phyloP scores from a whole-genome alignment of 2,888 invertebrate genomes.

The Monopis laevigella region DNA sequence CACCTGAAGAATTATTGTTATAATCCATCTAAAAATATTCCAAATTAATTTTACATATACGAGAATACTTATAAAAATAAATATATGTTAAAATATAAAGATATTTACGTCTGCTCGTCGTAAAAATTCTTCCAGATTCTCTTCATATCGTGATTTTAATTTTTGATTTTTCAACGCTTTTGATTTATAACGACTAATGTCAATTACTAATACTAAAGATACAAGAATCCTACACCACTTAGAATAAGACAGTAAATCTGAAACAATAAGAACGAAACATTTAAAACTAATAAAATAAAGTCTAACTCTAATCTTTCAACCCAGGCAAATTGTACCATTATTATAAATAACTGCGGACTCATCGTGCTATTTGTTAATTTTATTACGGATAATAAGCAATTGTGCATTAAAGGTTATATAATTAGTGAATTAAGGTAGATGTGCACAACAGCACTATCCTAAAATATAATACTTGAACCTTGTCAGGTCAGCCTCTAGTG shows the following conservation, averaged over 20 bases:
- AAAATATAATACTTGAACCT: too few relatives aligned
- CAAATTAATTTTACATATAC: too few relatives aligned
- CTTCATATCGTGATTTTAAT: constrained; percentile 41
- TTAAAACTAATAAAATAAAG: background rate
- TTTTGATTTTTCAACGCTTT: constrained; percentile 52
- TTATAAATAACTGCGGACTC: too few relatives aligned
- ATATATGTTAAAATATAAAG: background rate
- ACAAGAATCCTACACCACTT: constrained; percentile 66
- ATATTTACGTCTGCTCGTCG: constrained; percentile 47
- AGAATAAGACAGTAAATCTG: constrained; percentile 72
- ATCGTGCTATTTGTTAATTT: too few relatives aligned
- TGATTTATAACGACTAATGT: constrained; percentile 68
- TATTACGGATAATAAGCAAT: too few relatives aligned
- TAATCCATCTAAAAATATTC: constrained; percentile 24
- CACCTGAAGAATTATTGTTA: constrained; percentile 22
- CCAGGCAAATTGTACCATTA: too few relatives aligned
- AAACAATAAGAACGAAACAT: constrained; percentile 3
- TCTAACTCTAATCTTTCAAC: too few relatives aligned
- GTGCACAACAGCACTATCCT: too few relatives aligned
- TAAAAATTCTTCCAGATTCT: constrained; percentile 45
- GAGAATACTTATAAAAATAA: background rate
- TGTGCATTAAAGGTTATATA: too few relatives aligned
- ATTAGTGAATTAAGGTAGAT: too few relatives aligned
- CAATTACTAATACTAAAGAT: constrained; percentile 70
- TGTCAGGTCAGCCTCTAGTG: too few relatives aligned